Evolutionary conservation across 2,113 vertebrate species (phyloP).

Genomic region (Salvelinus sp.): DNA sequence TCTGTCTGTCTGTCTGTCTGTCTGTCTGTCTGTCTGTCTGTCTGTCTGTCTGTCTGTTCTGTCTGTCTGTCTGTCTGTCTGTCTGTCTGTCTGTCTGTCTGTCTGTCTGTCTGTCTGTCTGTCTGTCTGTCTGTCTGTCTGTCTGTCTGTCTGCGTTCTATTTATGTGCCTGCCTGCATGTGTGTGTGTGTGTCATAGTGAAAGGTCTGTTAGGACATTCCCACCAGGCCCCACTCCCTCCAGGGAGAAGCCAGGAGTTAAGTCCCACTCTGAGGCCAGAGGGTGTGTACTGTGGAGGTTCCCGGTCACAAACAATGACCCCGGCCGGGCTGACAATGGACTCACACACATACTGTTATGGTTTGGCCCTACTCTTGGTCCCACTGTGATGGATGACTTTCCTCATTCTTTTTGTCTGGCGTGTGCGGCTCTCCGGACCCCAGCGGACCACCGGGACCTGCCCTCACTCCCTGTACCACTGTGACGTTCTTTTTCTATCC

Average conservation of each 20-base stretch:
- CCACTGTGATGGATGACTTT: conserved; percentile 67
- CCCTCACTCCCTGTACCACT: conserved; percentile 33
- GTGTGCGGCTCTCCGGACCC: conserved; percentile 52
- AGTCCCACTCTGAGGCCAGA: conserved; percentile 52
- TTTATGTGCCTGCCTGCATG: not conserved
- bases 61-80: too few species aligned
- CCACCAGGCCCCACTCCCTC: conserved; percentile 31
- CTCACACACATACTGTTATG: conserved; percentile 56
- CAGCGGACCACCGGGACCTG: conserved; percentile 53
- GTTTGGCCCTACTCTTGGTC: conserved; percentile 41
- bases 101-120: too few species aligned
- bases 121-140: too few species aligned
- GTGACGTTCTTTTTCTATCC: not conserved
- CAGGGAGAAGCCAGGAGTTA: conserved; percentile 30
- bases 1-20: too few species aligned
- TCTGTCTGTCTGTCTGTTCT: too few species aligned
- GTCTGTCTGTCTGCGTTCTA: conserved; percentile 15
- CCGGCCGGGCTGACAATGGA: conserved; percentile 59
- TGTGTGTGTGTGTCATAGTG: conserved; percentile 11
- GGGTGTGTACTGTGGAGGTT: conserved; percentile 51
- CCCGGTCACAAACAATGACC: conserved; percentile 55
- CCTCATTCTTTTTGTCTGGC: conserved; percentile 55
- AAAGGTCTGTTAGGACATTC: conserved; percentile 44
- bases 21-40: too few species aligned
- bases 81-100: too few species aligned